Evolutionary conservation across 2,797 vertebrate genomes (phyloP).

Genomic region (Liasis olivaceus): DNA sequence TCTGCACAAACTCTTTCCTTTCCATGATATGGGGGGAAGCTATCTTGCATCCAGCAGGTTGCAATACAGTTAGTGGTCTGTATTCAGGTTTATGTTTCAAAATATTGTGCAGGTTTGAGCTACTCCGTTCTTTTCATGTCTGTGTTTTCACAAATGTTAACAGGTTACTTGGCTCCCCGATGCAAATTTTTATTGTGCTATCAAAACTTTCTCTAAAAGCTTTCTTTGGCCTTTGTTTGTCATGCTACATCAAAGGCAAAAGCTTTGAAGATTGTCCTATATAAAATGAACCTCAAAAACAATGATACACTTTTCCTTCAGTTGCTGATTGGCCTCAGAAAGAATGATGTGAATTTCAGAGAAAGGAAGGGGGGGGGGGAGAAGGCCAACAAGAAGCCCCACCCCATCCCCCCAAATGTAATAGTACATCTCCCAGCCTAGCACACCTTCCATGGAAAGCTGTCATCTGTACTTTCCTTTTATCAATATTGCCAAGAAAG

Average conservation of each 20-base stretch:
- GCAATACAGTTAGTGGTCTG: neutral
- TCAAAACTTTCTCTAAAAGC: conserved; percentile 35
- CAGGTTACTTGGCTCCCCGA: conserved; percentile 36
- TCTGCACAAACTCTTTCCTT: neutral
- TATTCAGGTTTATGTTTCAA: neutral
- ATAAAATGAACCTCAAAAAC: conserved; percentile 52
- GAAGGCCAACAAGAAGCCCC: conserved; percentile 22
- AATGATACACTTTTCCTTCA: conserved; percentile 47
- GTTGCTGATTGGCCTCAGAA: conserved; percentile 49
- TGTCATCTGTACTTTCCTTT: conserved; percentile 70
- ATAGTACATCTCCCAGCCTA: conserved; percentile 64
- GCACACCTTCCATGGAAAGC: conserved; percentile 67
- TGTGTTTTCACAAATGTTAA: neutral
- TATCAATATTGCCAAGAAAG: conserved; percentile 74
- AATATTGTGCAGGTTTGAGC: neutral
- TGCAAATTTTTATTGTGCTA: conserved; percentile 52
- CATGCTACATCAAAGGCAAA: conserved; percentile 42
- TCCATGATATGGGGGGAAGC: too few species aligned
- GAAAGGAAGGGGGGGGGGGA: neutral
- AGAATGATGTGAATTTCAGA: conserved; percentile 60
- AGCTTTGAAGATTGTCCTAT: conserved; percentile 57
- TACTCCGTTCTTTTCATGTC: neutral
- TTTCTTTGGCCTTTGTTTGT: conserved; percentile 56
- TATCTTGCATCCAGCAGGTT: neutral
- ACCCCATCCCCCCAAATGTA: conserved; percentile 36